Evolutionary conservation across 2,888 invertebrate species (phyloP).

Genomic region (Orthosia cruda): DNA sequence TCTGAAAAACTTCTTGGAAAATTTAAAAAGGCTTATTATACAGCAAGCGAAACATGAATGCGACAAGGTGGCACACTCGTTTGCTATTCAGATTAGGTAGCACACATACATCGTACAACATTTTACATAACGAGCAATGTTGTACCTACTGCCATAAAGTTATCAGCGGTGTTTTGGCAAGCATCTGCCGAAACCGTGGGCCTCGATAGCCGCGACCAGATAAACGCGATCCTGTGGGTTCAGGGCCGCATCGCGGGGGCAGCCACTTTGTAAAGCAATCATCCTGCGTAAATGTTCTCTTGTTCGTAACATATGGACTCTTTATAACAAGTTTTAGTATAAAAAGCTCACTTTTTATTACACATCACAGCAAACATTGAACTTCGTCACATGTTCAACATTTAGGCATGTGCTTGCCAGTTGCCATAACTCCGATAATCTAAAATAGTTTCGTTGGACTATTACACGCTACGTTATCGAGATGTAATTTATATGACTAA

Average conservation of each 20-base stretch:
- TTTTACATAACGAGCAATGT: conserved; percentile 49
- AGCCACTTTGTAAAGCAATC: conserved; percentile 76
- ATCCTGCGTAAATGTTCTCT: conserved; percentile 75
- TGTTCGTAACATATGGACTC: conserved; percentile 74
- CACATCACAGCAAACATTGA: conserved; percentile 73
- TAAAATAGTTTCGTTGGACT: conserved; percentile 65
- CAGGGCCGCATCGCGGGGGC: conserved; percentile 83
- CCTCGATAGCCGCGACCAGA: conserved; percentile 81
- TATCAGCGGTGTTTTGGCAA: conserved; percentile 84
- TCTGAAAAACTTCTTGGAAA: conserved; percentile 18
- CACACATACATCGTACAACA: conserved; percentile 52
- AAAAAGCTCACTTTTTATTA: conserved; percentile 75
- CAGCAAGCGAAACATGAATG: conserved; percentile 20
- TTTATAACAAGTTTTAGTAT: conserved; percentile 71
- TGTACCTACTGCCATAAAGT: conserved; percentile 69
- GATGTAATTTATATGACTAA: conserved; percentile 62
- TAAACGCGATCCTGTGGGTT: conserved; percentile 84
- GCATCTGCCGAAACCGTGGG: conserved; percentile 87
- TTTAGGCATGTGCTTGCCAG: conserved; percentile 74
- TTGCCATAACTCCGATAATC: conserved; percentile 67
- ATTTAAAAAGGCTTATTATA: conserved; percentile 15
- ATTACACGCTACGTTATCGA: conserved; percentile 61
- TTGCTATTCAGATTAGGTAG: conserved; percentile 59
- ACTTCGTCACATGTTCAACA: conserved; percentile 77
- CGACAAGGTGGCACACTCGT: conserved; percentile 34